Evolutionary conservation across 2,113 vertebrate genomes (phyloP).

Genomic region (Apteryx owenii): DNA sequence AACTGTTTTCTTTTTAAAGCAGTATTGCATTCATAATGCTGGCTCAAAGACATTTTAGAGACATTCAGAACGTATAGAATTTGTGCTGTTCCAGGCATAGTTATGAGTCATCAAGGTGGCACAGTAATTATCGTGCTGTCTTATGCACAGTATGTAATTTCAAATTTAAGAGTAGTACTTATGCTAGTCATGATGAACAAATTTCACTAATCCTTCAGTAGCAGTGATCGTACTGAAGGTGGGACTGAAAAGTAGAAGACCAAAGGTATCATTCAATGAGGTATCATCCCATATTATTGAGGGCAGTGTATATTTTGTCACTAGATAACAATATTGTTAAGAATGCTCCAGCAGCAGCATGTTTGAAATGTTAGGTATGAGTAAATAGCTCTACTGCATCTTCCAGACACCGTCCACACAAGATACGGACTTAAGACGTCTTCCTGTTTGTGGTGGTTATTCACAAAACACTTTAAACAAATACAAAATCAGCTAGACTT

Average conservation of each 20-base stretch:
- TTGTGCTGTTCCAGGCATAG: not conserved
- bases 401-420: not conserved
- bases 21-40: not conserved
- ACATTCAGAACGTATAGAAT: not conserved
- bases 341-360: not conserved
- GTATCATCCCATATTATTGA: not conserved
- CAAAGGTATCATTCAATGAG: not conserved
- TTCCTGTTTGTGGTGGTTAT: not conserved
- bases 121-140: not conserved
- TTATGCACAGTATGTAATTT: not conserved
- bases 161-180: not conserved
- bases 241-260: not conserved
- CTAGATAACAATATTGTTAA: not conserved
- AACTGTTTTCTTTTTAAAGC: not conserved
- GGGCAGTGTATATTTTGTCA: not conserved
- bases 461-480: not conserved
- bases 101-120: not conserved
- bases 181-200: not conserved
- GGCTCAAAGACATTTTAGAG: not conserved
- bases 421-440: not conserved
- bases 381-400: not conserved
- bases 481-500: not conserved
- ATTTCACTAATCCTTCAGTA: not conserved
- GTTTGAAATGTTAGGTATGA: not conserved
- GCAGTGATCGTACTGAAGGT: not conserved